Percentiles rank a stretch among this genome's conserved stretches.
These are phyloP conservation scores for Todiramphus chloris DNA, from an alignment of 2,113 vertebrate genomes.

Conservation along the genomic window DNA sequence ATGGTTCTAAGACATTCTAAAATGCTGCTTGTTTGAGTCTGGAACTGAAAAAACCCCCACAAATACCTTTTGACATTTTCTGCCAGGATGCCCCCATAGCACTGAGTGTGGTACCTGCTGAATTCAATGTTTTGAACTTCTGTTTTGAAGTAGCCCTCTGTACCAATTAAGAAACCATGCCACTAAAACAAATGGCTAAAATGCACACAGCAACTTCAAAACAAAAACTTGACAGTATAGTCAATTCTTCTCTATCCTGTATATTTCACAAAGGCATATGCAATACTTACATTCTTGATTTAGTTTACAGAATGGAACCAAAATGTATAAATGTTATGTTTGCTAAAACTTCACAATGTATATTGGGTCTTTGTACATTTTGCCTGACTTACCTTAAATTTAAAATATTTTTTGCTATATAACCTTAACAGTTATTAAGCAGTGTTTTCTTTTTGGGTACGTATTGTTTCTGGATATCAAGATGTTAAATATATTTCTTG, in stretches of 20 bases:
- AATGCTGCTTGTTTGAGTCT: slow-evolving; percentile 38
- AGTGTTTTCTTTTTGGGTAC: slow-evolving; percentile 91
- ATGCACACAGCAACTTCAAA: slow-evolving; percentile 77
- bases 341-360: slow-evolving; percentile 86
- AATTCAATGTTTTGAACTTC: slow-evolving; percentile 63
- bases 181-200: slow-evolving; percentile 77
- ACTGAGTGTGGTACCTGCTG: slow-evolving; percentile 82
- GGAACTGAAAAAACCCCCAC: not conserved
- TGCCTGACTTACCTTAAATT: slow-evolving; percentile 87
- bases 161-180: slow-evolving; percentile 57
- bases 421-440: slow-evolving; percentile 88
- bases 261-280: slow-evolving; percentile 94
- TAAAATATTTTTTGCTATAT: slow-evolving; percentile 91
- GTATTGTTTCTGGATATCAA: slow-evolving; percentile 87
- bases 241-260: slow-evolving; percentile 83
- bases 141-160: slow-evolving; percentile 69
- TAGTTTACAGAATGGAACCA: slow-evolving; percentile 99
- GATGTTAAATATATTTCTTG: slow-evolving; percentile 86
- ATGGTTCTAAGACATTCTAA: slow-evolving; percentile 34
- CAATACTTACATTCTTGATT: slow-evolving; percentile 96
- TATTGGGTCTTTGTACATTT: slow-evolving; percentile 90
- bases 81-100: slow-evolving; percentile 68
- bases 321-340: slow-evolving; percentile 96
- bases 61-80: slow-evolving; percentile 48
- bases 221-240: slow-evolving; percentile 71